Conservation (phyloP, 2,113 vertebrate genomes). For the Genyomyrus donnyi region DNA sequence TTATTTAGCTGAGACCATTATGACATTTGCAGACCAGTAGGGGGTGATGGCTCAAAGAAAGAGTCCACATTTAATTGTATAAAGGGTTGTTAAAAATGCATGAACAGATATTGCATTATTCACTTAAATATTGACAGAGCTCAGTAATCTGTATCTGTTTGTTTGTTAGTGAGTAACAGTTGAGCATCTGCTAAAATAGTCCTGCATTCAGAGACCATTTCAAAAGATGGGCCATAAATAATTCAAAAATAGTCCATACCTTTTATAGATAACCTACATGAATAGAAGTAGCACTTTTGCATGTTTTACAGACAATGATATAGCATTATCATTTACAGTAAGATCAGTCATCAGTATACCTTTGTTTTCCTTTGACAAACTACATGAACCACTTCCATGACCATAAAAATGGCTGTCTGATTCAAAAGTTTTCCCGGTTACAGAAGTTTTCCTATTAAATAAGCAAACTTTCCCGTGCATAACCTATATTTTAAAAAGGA, state of each 20-base stretch:
- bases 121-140: background rate
- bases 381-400: background rate
- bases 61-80: background rate
- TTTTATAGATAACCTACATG: background rate
- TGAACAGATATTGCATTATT: background rate
- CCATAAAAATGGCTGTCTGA: background rate
- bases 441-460: constrained; percentile 13
- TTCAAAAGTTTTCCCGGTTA: background rate
- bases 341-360: background rate
- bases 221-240: background rate
- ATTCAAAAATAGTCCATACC: background rate
- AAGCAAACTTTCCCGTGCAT: constrained; percentile 21
- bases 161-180: background rate
- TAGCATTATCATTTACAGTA: background rate
- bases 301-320: background rate
- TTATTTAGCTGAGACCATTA: background rate
- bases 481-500: constrained; percentile 32
- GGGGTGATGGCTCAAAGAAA: background rate
- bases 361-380: background rate
- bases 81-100: background rate
- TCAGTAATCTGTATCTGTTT: background rate
- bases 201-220: background rate
- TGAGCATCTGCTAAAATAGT: background rate
- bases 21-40: background rate
- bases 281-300: background rate